These are phyloP conservation scores for Epinephelus awoara DNA, from an alignment of 2,797 vertebrate species.

Conservation along the genomic window DNA sequence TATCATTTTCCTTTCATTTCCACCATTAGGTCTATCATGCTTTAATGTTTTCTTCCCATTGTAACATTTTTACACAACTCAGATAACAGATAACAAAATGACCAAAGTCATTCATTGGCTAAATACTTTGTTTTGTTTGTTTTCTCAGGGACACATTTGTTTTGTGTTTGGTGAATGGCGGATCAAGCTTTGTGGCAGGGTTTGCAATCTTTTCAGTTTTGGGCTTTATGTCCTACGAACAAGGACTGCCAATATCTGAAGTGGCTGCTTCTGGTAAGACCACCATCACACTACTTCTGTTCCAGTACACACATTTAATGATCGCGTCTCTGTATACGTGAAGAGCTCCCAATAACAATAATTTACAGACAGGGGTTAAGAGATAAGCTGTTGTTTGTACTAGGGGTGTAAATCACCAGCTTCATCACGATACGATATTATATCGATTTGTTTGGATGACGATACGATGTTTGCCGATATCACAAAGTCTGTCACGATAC, in stretches of 20 bases:
- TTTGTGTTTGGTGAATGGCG: conserved; percentile 81
- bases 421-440: too few species aligned
- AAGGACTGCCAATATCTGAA: conserved; percentile 81
- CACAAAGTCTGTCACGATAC: too few species aligned
- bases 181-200: conserved; percentile 81
- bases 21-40: neutral
- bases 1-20: neutral
- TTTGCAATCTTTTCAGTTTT: conserved; percentile 85
- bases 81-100: neutral
- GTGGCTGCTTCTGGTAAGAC: conserved; percentile 81
- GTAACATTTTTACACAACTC: neutral
- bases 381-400: too few species aligned
- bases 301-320: neutral
- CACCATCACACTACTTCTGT: neutral
- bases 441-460: too few species aligned
- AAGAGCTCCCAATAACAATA: neutral
- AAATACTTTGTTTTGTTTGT: conserved; percentile 25
- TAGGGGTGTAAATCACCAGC: too few species aligned
- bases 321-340: neutral
- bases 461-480: too few species aligned
- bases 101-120: neutral
- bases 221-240: conserved; percentile 84
- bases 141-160: conserved; percentile 79
- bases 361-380: neutral
- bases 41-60: neutral